phyloP scores from a whole-genome alignment of 2,888 invertebrate species.

The Julus scandinavius region DNA sequence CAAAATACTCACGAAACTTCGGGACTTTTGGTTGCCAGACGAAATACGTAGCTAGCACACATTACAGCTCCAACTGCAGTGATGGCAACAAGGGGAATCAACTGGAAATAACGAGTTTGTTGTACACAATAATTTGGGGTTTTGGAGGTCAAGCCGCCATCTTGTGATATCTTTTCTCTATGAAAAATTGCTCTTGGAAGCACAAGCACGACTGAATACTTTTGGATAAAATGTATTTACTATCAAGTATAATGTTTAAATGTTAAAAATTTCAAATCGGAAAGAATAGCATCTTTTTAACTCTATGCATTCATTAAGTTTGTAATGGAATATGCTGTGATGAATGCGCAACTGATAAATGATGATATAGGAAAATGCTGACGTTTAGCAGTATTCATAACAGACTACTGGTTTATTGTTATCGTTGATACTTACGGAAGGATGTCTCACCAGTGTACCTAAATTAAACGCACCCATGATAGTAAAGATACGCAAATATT shows the following conservation, averaged over 20 bases:
- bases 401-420: neutral
- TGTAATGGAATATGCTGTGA: neutral
- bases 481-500: conserved; percentile 10
- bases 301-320: neutral
- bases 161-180: neutral
- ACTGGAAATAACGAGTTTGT: conserved; percentile 68
- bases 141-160: conserved; percentile 40
- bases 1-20: conserved; percentile 72
- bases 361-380: neutral
- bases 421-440: conserved; percentile 75
- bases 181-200: neutral
- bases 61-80: conserved; percentile 76
- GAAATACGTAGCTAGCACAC: conserved; percentile 75
- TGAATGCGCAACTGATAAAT: neutral
- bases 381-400: neutral
- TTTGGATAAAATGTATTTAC: neutral
- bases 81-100: conserved; percentile 84
- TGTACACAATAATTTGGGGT: neutral
- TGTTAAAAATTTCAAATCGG: too few species aligned
- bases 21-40: conserved; percentile 81
- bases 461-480: conserved; percentile 80
- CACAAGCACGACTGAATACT: neutral
- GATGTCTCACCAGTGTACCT: conserved; percentile 79
- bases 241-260: neutral
- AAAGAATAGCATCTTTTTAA: neutral